Conservation (phyloP, 2,888 invertebrate species). For the Mythimna impura region DNA sequence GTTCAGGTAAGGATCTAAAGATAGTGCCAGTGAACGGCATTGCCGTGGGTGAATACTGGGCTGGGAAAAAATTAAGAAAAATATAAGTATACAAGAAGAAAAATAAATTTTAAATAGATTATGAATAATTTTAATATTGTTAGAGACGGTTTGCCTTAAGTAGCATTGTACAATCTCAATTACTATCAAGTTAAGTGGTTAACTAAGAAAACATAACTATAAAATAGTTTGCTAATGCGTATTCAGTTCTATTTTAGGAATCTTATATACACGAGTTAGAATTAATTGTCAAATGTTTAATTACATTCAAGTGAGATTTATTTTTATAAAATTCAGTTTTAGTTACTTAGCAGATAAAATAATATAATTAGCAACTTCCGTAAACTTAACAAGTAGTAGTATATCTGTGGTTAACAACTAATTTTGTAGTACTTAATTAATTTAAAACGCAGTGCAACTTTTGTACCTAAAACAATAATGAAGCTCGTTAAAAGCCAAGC, state of each 20-base stretch:
- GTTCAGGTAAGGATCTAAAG: too few relatives aligned
- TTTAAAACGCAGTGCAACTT: background rate
- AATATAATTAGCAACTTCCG: conserved; percentile 3
- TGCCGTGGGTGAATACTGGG: too few relatives aligned
- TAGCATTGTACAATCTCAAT: background rate
- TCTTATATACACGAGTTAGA: conserved; percentile 5
- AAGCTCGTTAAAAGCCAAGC: background rate
- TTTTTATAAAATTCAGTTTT: background rate
- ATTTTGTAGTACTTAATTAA: conserved; percentile 17
- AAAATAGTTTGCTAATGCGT: background rate
- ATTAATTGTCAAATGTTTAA: conserved; percentile 10
- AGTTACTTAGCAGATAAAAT: conserved; percentile 10
- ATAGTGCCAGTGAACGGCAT: too few relatives aligned
- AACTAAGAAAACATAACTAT: conserved; percentile 9
- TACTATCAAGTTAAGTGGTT: conserved; percentile 1
- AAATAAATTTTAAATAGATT: background rate
- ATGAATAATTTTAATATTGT: background rate
- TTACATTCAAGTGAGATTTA: background rate
- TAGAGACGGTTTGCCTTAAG: background rate
- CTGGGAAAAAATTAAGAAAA: too few relatives aligned
- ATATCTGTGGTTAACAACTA: conserved; percentile 8
- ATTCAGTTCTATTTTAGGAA: conserved; percentile 25
- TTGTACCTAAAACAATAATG: background rate
- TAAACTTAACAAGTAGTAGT: conserved; percentile 29
- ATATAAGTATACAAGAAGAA: too few relatives aligned